Conservation (phyloP, 2,888 invertebrate genomes). For the Troilus luridus region DNA sequence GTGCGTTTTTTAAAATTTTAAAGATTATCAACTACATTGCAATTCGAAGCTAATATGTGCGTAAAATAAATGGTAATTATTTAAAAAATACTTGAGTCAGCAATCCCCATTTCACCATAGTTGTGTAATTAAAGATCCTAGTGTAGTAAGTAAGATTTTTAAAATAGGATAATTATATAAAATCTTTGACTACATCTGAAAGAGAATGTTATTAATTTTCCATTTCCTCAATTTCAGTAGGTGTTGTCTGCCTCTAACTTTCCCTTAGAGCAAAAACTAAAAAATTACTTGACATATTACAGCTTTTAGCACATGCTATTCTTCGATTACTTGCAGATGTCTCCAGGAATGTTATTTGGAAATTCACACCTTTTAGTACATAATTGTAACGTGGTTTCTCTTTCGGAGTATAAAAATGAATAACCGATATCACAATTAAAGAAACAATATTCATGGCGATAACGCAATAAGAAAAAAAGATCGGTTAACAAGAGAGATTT, state of each 20-base stretch:
- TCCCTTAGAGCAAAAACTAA: not conserved
- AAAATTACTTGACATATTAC: not conserved
- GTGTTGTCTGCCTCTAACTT: not conserved
- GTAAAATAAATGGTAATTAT: too few species aligned
- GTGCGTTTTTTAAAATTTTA: too few species aligned
- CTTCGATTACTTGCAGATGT: not conserved
- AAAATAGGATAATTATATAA: not conserved
- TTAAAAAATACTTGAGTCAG: too few species aligned
- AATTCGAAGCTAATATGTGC: too few species aligned
- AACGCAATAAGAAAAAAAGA: not conserved
- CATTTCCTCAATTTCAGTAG: not conserved
- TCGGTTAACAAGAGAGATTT: not conserved
- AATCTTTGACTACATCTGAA: not conserved
- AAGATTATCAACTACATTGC: too few species aligned
- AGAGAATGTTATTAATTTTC: not conserved
- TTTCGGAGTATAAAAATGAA: not conserved
- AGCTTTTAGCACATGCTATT: slow-evolving; percentile 1
- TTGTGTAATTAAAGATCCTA: too few species aligned
- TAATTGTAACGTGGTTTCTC: not conserved
- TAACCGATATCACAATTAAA: not conserved
- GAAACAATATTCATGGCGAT: not conserved
- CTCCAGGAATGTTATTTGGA: not conserved
- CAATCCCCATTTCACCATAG: too few species aligned
- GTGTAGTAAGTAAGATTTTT: not conserved
- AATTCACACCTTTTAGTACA: not conserved